Base-by-base conservation (phyloP, 2,888 invertebrate genomes). In the Pogonocherus hispidulus region DNA sequence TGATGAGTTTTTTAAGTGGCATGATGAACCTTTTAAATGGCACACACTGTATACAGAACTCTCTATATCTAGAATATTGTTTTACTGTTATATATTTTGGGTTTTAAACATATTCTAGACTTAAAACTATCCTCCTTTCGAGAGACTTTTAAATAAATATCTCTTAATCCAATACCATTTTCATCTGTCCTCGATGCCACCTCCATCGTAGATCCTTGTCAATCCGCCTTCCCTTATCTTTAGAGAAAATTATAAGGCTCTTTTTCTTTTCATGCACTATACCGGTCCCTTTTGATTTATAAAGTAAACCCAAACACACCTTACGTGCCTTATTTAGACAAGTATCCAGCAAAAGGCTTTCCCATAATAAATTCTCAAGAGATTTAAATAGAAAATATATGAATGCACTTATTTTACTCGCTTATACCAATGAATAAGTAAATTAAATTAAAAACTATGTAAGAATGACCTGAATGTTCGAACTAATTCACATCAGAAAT, bases 261-360 rank as follows among this genome's bases (percentile, higher is more conserved):
- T 41, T 41, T 41, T 41, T 41, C 41, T 41, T 41, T 41, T 41
- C 41, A 41, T 41, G 41, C n/a, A 41, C 14, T 41, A 14, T n/a
- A n/a, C n/a, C 41, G 41, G n/a, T 41, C 41, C 14, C 41, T 41
- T 41, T 41, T 41, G 41, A 41, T 41, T 41, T 41, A 41, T 41
- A 41, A 41, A 41, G 41, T 14, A 41, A 14, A 41, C 41, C 41
- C 41, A 14, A 14, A n/a, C 41, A 41, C 41, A 41, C 41, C 41
- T 41, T 41, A 16, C 14, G 41, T 41, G 41, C n/a, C n/a, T 41
- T 14, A 14, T 41, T 41, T 41, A 41, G 41, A n/a, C n/a, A n/a
- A 8, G 32, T 32, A 32, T 41, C 41, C 41, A 14, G n/a, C 4
- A n/a, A 16, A 14, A 6, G 41, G 14, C 41, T 4, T 16, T 41